Conservation (phyloP, 2,113 vertebrate species). For the Anarhynchus alexandrinus region DNA sequence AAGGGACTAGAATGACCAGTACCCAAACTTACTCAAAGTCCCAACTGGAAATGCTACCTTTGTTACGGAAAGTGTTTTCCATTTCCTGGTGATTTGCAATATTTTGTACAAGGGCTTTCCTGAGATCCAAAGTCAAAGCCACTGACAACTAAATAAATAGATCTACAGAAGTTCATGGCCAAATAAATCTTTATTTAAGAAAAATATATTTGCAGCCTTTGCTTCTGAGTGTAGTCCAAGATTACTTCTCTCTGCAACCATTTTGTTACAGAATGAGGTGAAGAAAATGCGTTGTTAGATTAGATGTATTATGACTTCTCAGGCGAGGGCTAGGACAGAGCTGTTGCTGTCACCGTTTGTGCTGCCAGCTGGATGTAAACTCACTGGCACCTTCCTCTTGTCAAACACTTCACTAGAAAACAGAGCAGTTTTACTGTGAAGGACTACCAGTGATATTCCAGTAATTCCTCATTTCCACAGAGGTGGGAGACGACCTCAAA, state of each 20-base stretch:
- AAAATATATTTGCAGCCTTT: background rate
- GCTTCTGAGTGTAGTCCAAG: background rate
- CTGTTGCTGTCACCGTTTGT: background rate
- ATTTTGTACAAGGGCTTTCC: background rate
- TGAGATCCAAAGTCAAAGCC: background rate
- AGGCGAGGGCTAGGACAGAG: background rate
- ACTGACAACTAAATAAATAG: background rate
- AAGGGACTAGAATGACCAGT: background rate
- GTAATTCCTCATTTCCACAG: background rate
- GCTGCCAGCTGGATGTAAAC: background rate
- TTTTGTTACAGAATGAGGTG: background rate
- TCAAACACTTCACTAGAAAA: background rate
- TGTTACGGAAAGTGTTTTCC: background rate
- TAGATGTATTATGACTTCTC: background rate
- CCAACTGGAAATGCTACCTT: background rate
- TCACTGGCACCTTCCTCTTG: background rate
- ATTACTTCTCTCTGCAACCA: background rate
- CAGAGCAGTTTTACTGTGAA: background rate
- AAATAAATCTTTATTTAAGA: background rate
- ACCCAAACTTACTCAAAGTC: background rate
- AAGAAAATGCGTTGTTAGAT: background rate
- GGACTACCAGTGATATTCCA: background rate
- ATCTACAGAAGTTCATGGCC: background rate
- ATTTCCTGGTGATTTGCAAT: background rate
- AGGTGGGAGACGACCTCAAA: background rate